These are phyloP conservation scores for Drosophila hamatofila DNA, from an alignment of 2,888 invertebrate species.

Conservation along the genomic window DNA sequence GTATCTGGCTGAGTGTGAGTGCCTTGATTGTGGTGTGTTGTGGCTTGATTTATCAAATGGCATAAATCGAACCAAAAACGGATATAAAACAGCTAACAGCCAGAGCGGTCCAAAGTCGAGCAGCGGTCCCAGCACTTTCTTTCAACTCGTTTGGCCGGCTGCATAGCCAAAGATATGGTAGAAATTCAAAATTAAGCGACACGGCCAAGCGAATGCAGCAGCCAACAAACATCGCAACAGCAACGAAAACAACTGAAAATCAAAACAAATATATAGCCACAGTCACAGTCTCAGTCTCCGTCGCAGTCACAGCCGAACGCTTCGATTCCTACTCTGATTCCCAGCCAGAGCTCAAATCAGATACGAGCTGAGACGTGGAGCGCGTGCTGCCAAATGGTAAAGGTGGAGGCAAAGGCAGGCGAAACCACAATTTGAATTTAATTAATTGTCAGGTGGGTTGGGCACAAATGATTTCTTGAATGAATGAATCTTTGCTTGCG, in stretches of 20 bases:
- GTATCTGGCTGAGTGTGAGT: conserved; percentile 16
- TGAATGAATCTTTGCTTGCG: conserved; percentile 39
- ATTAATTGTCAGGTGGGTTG: conserved; percentile 71
- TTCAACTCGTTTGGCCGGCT: conserved; percentile 63
- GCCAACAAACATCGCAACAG: conserved; percentile 16
- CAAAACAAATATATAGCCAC: conserved; percentile 27
- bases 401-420: conserved; percentile 31
- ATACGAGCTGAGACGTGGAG: conserved; percentile 34
- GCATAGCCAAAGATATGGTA: conserved; percentile 60
- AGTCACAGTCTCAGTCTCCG: conserved; percentile 19
- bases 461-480: conserved; percentile 55
- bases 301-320: conserved; percentile 14
- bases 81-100: conserved; percentile 70
- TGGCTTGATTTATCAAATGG: conserved; percentile 66
- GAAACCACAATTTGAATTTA: conserved; percentile 58
- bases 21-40: conserved; percentile 34
- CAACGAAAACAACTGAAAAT: conserved; percentile 21
- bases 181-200: conserved; percentile 64
- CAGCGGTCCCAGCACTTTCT: conserved; percentile 68
- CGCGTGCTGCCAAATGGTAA: conserved; percentile 51
- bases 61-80: conserved; percentile 78
- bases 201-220: conserved; percentile 44
- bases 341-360: conserved; percentile 1
- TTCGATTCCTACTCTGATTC: conserved; percentile 16
- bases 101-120: conserved; percentile 56